A percentile compares a stretch with the other conserved stretches of the same genome.
phyloP scores from a whole-genome alignment of 1,140 invertebrate genomes.

The Araneus ventricosus region DNA sequence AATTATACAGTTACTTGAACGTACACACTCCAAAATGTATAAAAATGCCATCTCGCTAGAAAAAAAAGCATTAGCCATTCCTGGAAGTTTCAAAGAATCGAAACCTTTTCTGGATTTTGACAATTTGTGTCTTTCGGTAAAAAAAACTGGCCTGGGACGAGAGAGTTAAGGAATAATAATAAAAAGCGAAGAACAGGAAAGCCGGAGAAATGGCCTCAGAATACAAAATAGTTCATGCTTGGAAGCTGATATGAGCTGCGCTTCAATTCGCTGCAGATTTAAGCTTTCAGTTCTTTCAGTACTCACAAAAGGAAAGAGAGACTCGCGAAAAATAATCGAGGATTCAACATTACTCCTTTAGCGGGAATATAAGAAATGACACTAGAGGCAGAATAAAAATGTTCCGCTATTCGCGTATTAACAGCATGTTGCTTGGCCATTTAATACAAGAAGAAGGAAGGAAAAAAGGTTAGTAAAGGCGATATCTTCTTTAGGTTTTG shows the following conservation, averaged over 20 bases:
- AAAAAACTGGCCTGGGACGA: not conserved
- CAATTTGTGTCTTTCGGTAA: slow-evolving; percentile 46
- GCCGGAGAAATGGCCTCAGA: slow-evolving; percentile 22
- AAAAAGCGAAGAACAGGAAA: slow-evolving; percentile 38
- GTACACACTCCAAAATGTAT: slow-evolving; percentile 21
- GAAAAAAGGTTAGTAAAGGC: not conserved
- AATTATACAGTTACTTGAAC: slow-evolving; percentile 16
- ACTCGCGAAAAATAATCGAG: slow-evolving; percentile 35
- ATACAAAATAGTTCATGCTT: slow-evolving; percentile 70
- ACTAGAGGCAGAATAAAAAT: slow-evolving; percentile 27
- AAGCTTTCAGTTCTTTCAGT: slow-evolving; percentile 41
- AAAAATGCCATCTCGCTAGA: slow-evolving; percentile 6
- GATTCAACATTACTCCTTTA: slow-evolving; percentile 41
- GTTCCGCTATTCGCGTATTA: not conserved
- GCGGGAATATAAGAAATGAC: slow-evolving; percentile 27
- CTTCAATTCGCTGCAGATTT: slow-evolving; percentile 46
- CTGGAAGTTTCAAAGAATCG: slow-evolving; percentile 44
- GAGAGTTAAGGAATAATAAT: slow-evolving; percentile 42
- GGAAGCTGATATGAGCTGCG: slow-evolving; percentile 41
- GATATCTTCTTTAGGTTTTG: not conserved
- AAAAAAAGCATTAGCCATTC: slow-evolving; percentile 22
- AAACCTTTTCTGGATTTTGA: slow-evolving; percentile 53
- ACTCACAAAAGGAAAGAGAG: slow-evolving; percentile 15
- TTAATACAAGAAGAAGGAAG: slow-evolving; percentile 5
- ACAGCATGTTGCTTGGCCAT: not conserved